Evolutionary conservation across 2,113 vertebrate genomes (phyloP).

Genomic region (Calonectris borealis): DNA sequence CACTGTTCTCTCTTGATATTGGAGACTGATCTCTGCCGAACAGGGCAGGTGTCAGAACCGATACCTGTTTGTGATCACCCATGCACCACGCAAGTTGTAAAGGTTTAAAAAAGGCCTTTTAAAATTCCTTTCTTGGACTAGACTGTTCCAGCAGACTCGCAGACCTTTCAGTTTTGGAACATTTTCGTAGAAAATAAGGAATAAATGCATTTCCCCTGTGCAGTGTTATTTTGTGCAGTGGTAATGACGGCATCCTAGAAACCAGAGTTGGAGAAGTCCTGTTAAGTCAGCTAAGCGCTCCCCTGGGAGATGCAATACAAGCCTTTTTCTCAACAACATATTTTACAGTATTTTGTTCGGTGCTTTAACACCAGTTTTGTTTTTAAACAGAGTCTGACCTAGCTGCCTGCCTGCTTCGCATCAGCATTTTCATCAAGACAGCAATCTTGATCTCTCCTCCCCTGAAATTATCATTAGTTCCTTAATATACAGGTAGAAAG

Average conservation of each 20-base stretch:
- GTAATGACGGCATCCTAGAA: background rate
- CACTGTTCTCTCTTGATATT: background rate
- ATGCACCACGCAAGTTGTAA: background rate
- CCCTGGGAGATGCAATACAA: background rate
- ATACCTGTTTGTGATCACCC: background rate
- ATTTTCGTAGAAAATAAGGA: background rate
- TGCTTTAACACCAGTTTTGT: background rate
- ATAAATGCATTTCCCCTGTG: background rate
- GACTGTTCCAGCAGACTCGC: background rate
- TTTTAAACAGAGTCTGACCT: conserved; percentile 11
- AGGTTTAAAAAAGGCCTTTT: background rate
- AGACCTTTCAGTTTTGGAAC: background rate
- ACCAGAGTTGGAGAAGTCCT: background rate
- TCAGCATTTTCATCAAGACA: background rate
- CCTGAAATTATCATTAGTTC: background rate
- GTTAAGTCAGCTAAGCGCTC: background rate
- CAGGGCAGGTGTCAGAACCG: background rate
- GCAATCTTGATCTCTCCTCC: background rate
- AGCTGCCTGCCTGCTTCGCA: background rate
- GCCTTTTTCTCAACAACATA: background rate
- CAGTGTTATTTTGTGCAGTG: background rate
- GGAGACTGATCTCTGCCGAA: background rate
- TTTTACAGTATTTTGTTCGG: background rate
- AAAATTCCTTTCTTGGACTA: background rate
- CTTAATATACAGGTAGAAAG: background rate